Percentiles rank a stretch among this genome's conserved stretches.
These are phyloP conservation scores for Patella vulgata DNA, from an alignment of 1,140 invertebrate genomes.

Conservation along the genomic window DNA sequence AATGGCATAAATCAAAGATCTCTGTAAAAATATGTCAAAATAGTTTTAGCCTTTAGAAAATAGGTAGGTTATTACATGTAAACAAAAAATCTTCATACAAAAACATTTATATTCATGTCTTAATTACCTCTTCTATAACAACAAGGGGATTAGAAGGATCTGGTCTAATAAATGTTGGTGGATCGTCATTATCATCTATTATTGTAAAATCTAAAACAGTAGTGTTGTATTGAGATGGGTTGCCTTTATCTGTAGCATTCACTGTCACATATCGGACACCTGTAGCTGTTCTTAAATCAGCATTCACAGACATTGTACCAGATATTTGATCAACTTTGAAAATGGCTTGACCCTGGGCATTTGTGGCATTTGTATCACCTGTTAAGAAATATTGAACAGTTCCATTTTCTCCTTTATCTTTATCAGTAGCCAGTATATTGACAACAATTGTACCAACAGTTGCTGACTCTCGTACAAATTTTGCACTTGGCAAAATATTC, in stretches of 20 bases:
- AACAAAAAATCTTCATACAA: too few relatives aligned
- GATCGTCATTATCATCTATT: constrained; percentile 46
- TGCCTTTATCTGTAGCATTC: constrained; percentile 38
- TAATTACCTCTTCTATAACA: constrained; percentile 35
- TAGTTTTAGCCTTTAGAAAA: too few relatives aligned
- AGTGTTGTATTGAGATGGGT: constrained; percentile 10
- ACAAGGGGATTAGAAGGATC: constrained; percentile 21
- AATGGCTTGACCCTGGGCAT: constrained; percentile 3
- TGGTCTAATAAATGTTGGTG: constrained; percentile 40
- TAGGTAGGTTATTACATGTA: too few relatives aligned
- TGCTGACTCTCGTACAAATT: constrained; percentile 32
- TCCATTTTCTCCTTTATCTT: constrained; percentile 38
- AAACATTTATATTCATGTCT: too few relatives aligned
- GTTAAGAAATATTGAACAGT: constrained; percentile 38
- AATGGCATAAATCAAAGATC: too few relatives aligned
- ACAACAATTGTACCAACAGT: constrained; percentile 22
- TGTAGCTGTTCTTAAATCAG: constrained; percentile 23
- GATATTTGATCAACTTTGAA: constrained; percentile 33
- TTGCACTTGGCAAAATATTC: constrained; percentile 11
- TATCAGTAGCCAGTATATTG: constrained; percentile 35
- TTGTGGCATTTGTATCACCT: constrained; percentile 37
- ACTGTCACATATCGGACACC: constrained; percentile 47
- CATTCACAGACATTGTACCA: constrained; percentile 25
- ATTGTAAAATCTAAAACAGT: constrained; percentile 34
- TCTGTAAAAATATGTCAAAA: too few relatives aligned